Percentiles rank a stretch among this genome's conserved stretches.
phyloP scores from a whole-genome alignment of 2,888 invertebrate species.

The Ophioninae sp. region DNA sequence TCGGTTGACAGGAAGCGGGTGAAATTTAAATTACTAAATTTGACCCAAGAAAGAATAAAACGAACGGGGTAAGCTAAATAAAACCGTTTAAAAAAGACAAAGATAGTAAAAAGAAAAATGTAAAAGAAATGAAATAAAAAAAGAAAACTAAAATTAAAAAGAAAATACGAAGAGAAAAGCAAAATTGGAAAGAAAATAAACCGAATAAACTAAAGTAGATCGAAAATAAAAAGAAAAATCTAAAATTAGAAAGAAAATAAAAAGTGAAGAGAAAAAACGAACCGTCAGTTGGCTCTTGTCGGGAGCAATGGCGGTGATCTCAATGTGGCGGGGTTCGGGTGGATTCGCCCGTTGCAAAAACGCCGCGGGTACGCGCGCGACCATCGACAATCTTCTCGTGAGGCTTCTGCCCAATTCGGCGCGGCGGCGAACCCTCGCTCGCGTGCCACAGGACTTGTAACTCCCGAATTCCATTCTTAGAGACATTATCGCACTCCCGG shows the following conservation, averaged over 20 bases:
- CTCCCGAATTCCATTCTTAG: conserved; percentile 76
- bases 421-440: conserved; percentile 74
- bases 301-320: conserved; percentile 85
- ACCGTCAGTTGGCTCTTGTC: conserved; percentile 86
- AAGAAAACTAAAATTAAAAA: no score
- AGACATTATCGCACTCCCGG: conserved; percentile 54
- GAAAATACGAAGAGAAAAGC: no score
- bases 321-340: conserved; percentile 82
- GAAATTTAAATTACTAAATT: no score
- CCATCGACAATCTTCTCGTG: conserved; percentile 84
- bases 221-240: background rate
- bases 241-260: background rate
- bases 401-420: conserved; percentile 85
- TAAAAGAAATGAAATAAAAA: no score
- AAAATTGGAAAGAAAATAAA: no score
- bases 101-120: no score
- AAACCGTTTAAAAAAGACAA: no score
- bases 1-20: no score
- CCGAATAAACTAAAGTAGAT: no score
- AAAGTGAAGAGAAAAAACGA: conserved; percentile 69
- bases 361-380: conserved; percentile 83
- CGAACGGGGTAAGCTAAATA: no score
- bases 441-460: conserved; percentile 76
- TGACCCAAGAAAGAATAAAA: no score
- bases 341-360: conserved; percentile 83